Evolutionary conservation across 1,140 invertebrate species (phyloP), one percentile per base, ranked within the genome.

Genomic region (Dolichoris vasculosae): DNA sequence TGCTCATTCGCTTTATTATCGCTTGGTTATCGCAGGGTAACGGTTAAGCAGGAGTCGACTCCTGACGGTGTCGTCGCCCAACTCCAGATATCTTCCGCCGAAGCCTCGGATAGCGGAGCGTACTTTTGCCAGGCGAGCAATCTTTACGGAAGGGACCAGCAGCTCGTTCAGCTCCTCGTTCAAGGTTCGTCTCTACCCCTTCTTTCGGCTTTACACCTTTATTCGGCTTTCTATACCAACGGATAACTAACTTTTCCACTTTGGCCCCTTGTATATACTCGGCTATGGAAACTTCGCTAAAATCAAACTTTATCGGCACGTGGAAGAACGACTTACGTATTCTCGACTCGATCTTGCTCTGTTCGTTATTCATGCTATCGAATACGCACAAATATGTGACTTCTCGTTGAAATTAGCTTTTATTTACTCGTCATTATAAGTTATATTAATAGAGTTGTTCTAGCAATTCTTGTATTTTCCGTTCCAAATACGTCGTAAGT

Each of bases 51-150:
- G 88, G 95, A 96, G 89, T 94, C 94, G 35, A 96, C 95, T 0
- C 94, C 95, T 4, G 95, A 96, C 75, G 95, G 96, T 55, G 94
- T 96, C 30, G 93, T 94, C 17, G 96, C 96, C 0, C 96, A 97
- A 87, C 89, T 98, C 77, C 95, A 96, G 90, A 96, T 98, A 69
- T 94, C 94, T 17, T 95, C 95, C 9, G 95, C 96, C 0, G 95
- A 96, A 88, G 95, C 96, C 32, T 93, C 93, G 11, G 97, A 98
- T 89, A 96, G 96, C 83, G 97, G 96, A 0, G 95, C 96, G 0
- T 98, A 98, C 91, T 96, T 97, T 83, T 98, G 97, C 90, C 95
- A 95, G 86, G 97, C 97, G 6, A 96, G 95, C 88, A 98, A 98
- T 93, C 93, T 96, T 46, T 97, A 97, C 89, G 97, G 97, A 15